A percentile compares a stretch with the other conserved stretches of the same genome.
These are phyloP conservation scores for Rhingia rostrata DNA, from an alignment of 2,888 invertebrate species.

Conservation along the genomic window DNA sequence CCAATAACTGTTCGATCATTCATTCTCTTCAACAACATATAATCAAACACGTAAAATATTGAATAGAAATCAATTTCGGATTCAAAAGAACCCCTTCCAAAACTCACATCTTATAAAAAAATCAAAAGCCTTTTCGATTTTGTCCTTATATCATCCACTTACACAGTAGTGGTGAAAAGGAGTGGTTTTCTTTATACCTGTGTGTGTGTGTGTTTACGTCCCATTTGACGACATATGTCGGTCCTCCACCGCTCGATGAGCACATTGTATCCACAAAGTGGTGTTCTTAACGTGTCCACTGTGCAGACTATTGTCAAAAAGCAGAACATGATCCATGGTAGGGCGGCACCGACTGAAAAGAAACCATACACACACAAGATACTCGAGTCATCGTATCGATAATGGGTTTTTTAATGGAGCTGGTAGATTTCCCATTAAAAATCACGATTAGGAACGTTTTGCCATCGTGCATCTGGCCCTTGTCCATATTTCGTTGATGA, in stretches of 20 bases:
- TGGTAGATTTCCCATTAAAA: conserved; percentile 41
- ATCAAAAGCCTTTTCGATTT: conserved; percentile 1
- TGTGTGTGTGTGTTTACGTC: conserved; percentile 5
- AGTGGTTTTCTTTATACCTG: background rate
- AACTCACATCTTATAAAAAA: background rate
- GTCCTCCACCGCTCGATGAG: no score
- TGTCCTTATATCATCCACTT: background rate
- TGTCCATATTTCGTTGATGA: conserved; percentile 23
- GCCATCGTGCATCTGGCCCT: conserved; percentile 4
- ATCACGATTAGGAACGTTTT: conserved; percentile 39
- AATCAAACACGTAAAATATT: conserved; percentile 34
- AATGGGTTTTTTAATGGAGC: conserved; percentile 32
- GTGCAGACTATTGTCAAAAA: conserved; percentile 9
- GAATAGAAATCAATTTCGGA: conserved; percentile 17
- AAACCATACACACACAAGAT: no score
- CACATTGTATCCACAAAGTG: no score
- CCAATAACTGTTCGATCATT: no score
- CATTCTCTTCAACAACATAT: background rate
- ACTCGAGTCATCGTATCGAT: conserved; percentile 3
- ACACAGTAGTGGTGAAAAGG: background rate
- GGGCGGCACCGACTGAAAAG: background rate
- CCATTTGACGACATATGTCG: background rate
- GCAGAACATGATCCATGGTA: background rate
- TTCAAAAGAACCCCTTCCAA: background rate
- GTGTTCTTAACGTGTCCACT: background rate